phyloP scores from a whole-genome alignment of 2,888 invertebrate genomes.

The Hymenopus coronatus region DNA sequence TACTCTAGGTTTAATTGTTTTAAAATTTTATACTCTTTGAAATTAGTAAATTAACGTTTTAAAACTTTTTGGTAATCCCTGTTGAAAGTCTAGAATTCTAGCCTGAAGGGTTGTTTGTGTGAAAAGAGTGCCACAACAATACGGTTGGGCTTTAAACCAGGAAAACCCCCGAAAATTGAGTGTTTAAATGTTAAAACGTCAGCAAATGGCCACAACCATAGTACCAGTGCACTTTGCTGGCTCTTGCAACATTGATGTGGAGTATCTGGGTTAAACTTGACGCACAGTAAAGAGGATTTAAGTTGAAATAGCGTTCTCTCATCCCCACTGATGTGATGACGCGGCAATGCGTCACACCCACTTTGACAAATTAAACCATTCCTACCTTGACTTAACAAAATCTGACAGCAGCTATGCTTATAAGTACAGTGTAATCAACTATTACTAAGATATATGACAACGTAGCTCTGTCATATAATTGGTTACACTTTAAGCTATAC shows the following conservation, averaged over 20 bases:
- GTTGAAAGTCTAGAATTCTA: too few relatives aligned
- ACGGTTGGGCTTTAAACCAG: too few relatives aligned
- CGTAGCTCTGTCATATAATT: too few relatives aligned
- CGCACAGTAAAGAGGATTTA: neutral
- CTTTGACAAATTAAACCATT: neutral
- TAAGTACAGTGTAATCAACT: neutral
- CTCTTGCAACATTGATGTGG: neutral
- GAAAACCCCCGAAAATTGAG: neutral
- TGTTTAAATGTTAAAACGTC: neutral
- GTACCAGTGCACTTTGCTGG: neutral
- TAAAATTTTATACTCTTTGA: too few relatives aligned
- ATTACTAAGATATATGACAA: too few relatives aligned
- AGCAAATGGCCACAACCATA: neutral
- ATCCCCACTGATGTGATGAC: neutral
- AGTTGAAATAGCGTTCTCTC: neutral
- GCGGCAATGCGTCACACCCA: neutral
- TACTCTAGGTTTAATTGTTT: too few relatives aligned
- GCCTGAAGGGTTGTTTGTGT: neutral
- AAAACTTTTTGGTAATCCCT: too few relatives aligned
- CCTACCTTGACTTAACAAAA: neutral
- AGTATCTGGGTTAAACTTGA: neutral
- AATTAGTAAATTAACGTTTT: too few relatives aligned
- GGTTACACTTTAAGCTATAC: too few relatives aligned
- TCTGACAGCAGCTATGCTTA: neutral
- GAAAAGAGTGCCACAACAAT: neutral